Conservation (phyloP, 2,797 vertebrate genomes). For the Muscicapa comitata region DNA sequence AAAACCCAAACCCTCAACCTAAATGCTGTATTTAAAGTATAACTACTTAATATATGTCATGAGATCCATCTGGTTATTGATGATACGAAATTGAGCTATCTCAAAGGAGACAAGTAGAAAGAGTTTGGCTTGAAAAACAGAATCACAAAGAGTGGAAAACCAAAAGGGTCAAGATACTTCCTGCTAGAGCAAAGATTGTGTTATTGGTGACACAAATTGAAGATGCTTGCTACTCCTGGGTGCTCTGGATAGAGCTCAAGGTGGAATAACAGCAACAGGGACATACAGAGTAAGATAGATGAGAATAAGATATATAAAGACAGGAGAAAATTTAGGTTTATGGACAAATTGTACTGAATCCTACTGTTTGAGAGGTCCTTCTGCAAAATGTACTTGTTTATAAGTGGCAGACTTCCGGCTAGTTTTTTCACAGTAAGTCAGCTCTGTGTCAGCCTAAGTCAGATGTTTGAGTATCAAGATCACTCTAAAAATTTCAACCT, state of each 20-base stretch:
- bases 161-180: neutral
- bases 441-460: neutral
- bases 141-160: neutral
- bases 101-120: neutral
- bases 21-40: neutral
- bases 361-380: neutral
- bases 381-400: neutral
- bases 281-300: neutral
- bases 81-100: neutral
- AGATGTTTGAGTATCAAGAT: neutral
- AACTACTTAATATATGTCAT: neutral
- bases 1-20: neutral
- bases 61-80: neutral
- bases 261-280: neutral
- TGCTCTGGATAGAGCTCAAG: neutral
- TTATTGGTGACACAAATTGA: neutral
- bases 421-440: neutral
- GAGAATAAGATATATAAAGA: neutral
- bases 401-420: neutral
- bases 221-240: neutral
- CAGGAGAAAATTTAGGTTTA: neutral
- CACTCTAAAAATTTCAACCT: neutral
- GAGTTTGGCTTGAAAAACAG: neutral
- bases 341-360: neutral
- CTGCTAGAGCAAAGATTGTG: neutral